A percentile compares a stretch with the other conserved stretches of the same genome.
These are phyloP conservation scores for Drosophila falleni DNA, from an alignment of 2,888 invertebrate species.

Conservation along the genomic window DNA sequence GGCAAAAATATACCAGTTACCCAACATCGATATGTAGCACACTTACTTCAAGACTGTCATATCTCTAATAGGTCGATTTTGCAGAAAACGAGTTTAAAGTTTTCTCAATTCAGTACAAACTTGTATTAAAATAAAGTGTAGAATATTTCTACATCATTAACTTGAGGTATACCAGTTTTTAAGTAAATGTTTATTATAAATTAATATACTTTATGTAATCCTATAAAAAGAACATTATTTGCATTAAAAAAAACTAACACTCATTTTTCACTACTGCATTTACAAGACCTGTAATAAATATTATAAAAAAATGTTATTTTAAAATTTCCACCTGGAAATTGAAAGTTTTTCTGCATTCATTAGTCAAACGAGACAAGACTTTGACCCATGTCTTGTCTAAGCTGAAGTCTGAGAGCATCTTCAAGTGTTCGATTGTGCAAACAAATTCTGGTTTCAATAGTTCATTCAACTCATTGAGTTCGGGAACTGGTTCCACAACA, in stretches of 20 bases:
- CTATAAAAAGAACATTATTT: too few relatives aligned
- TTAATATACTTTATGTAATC: too few relatives aligned
- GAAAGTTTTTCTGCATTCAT: conserved; percentile 26
- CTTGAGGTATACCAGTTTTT: too few relatives aligned
- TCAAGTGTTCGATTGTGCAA: conserved; percentile 25
- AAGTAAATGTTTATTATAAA: too few relatives aligned
- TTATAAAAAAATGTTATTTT: neutral
- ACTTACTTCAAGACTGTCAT: too few relatives aligned
- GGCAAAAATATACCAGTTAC: neutral
- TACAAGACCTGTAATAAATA: neutral
- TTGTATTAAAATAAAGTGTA: too few relatives aligned
- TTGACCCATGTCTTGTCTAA: neutral
- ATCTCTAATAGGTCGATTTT: too few relatives aligned
- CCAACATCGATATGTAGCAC: too few relatives aligned
- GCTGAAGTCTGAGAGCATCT: conserved; percentile 19
- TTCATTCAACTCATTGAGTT: conserved; percentile 38
- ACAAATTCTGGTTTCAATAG: conserved; percentile 50
- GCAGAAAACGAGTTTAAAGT: too few relatives aligned
- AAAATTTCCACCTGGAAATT: conserved; percentile 1
- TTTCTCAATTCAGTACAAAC: too few relatives aligned
- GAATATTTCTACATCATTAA: too few relatives aligned
- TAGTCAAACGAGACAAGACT: conserved; percentile 22
- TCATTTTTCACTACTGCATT: neutral
- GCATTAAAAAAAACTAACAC: too few relatives aligned
- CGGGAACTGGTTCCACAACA: neutral